These are phyloP conservation scores for Allolobophora icterica DNA, from an alignment of 2,888 invertebrate species.

Conservation along the genomic window DNA sequence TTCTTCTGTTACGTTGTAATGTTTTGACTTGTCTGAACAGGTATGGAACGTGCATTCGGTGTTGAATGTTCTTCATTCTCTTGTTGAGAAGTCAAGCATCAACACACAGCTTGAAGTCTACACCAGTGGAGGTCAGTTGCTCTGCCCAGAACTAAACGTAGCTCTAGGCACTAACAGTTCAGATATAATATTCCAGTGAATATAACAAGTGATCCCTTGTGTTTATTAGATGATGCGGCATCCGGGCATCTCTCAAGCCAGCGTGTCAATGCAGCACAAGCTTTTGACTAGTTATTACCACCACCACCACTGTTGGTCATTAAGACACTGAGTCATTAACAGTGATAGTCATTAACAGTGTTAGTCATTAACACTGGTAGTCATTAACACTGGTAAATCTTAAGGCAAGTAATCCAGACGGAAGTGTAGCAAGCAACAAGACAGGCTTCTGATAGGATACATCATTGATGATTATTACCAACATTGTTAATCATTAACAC, in stretches of 20 bases:
- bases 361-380: neutral
- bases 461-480: too few relatives aligned
- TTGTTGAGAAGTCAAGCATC: constrained; percentile 97
- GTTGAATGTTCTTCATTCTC: constrained; percentile 93
- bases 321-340: too few relatives aligned
- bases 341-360: too few relatives aligned
- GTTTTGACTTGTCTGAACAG: constrained; percentile 50
- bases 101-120: constrained; percentile 91
- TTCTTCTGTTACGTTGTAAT: neutral
- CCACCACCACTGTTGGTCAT: too few relatives aligned
- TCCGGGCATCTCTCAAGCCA: too few relatives aligned
- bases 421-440: too few relatives aligned
- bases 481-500: too few relatives aligned
- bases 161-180: neutral
- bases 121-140: constrained; percentile 66
- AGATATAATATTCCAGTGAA: neutral
- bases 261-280: neutral
- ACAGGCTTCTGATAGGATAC: too few relatives aligned
- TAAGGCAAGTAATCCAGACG: too few relatives aligned
- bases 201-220: too few relatives aligned
- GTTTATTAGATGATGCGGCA: too few relatives aligned
- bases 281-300: neutral
- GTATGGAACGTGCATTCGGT: constrained; percentile 97
- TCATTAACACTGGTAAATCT: too few relatives aligned
- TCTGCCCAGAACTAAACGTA: neutral